Evolutionary conservation across 2,113 vertebrate genomes (phyloP).

Genomic region (Gorsachius goisagi): DNA sequence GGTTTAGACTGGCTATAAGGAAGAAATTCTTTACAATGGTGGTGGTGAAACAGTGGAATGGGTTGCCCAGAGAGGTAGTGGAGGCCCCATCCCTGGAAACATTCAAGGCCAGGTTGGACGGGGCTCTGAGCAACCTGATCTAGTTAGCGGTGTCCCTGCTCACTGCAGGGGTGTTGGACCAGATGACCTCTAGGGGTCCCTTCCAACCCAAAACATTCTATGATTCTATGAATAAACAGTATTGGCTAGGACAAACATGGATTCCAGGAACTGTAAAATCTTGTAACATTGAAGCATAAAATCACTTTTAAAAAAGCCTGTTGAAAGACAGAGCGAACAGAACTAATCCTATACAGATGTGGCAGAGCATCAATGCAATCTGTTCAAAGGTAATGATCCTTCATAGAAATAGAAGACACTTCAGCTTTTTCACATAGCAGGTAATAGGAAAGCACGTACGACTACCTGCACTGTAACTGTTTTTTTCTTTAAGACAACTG

Average conservation of each 20-base stretch:
- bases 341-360: neutral
- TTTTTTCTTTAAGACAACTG: neutral
- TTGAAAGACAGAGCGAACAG: neutral
- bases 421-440: neutral
- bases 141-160: no score
- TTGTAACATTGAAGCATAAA: neutral
- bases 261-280: neutral
- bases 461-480: neutral
- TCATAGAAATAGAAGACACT: neutral
- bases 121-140: no score
- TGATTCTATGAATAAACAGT: neutral
- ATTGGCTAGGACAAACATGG: neutral
- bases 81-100: no score
- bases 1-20: no score
- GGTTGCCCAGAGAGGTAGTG: no score
- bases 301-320: neutral
- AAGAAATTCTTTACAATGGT: no score
- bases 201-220: no score
- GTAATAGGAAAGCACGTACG: neutral
- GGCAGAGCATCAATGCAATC: neutral
- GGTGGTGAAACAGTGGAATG: no score
- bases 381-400: neutral
- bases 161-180: no score
- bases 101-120: no score
- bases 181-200: no score